Evolutionary conservation across 2,113 vertebrate genomes (phyloP), one percentile per base, ranked within the genome.

Genomic region (Chaetodon trifascialis): DNA sequence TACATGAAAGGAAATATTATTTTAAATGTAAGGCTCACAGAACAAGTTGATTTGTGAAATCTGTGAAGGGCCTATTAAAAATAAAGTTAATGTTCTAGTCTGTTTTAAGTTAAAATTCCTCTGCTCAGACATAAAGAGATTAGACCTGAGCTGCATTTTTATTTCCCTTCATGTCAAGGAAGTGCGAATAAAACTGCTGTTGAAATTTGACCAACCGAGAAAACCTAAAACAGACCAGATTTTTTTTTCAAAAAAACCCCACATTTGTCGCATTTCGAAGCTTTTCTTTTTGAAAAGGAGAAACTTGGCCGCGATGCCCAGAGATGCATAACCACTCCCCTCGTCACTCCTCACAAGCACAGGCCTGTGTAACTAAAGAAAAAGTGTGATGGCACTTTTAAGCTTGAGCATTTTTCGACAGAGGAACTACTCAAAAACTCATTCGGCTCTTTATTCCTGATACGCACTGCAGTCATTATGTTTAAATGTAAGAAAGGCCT

Each of bases 251-350:
- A 73, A 73, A 30, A 30, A 30, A 30, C 30, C 30, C 23, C 11
- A 40, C 15, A 69, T 51, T 71, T 66, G 5, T 66, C 11, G n/a
- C 2, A 30, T 46, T 86, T 72, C 52, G 1, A 83, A 70, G 11
- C 1, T 17, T 72, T 76, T 42, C 7, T 56, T 86, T 72, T 40
- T 38, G 1, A 1, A 47, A 12, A 64, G 54, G 52, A 71, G 16
- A 58, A 76, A 23, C 17, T 58, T 47, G 62, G 30, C 30, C 3
- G 5, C 67, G 21, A 59, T 46, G 25, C 52, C 60, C 46, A 63
- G 7, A 54, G 17, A 84, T 15, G 12, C 21, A 54, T 66, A 72
- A 74, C 82, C 73, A 77, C 83, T 87, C 82, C 76, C 80, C 73
- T 76, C 73, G 42, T 62, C 30, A 74, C 34, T 70, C 69, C 38